Conservation (phyloP, 2,113 vertebrate genomes). For the Microtus richardsoni region DNA sequence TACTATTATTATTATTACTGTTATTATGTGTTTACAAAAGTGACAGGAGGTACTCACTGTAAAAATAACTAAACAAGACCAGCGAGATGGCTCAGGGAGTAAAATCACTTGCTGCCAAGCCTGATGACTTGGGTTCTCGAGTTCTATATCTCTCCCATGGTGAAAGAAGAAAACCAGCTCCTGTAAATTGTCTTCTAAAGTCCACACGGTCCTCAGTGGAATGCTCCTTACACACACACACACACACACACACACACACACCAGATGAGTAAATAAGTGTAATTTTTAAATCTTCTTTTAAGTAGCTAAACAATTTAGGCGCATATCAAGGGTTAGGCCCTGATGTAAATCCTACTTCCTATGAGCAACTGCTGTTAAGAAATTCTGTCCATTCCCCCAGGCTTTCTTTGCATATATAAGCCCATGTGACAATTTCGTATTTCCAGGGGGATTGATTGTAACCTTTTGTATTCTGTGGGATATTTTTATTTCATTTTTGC, state of each 20-base stretch:
- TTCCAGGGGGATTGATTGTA: neutral
- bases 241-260: neutral
- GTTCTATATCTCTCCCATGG: too few relatives aligned
- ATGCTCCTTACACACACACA: neutral
- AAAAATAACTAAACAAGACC: neutral
- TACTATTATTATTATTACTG: neutral
- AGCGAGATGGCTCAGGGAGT: neutral
- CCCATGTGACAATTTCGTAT: neutral
- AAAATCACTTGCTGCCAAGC: neutral
- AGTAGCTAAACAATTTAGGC: neutral
- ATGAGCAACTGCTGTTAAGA: neutral
- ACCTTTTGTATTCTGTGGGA: neutral
- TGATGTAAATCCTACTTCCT: neutral
- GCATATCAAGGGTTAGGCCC: neutral
- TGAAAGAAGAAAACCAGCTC: neutral
- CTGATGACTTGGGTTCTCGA: neutral
- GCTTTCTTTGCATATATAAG: neutral
- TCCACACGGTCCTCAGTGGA: neutral
- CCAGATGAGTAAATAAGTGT: neutral
- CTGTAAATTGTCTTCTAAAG: neutral
- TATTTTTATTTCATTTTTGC: neutral
- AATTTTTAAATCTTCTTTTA: neutral
- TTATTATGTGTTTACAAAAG: slow-evolving; percentile 1
- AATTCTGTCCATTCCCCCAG: neutral
- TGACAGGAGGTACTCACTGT: neutral